Base-by-base conservation (phyloP, 1,140 invertebrate genomes). In the Cardiocondyla obscurior region DNA sequence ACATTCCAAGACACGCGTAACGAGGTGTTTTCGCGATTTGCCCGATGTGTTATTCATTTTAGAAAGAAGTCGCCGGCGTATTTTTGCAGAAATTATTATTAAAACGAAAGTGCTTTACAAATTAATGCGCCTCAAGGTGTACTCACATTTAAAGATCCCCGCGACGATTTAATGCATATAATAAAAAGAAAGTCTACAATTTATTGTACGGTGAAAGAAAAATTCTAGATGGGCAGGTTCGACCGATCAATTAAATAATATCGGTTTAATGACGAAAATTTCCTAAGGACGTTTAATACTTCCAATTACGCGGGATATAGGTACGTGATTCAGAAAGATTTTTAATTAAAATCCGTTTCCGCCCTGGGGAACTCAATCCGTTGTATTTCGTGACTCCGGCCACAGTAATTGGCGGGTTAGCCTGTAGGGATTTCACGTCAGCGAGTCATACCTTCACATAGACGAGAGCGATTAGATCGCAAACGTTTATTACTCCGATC, bases 261-360 rank as follows among this genome's bases (percentile, higher is more conserved):
- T 62, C 25, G 6, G 33, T 30, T 64, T 12, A 28, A 49, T 42
- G 10, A 39, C 16, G 3, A 55, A 12, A 42, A 0, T 69, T 22
- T 12, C 22, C 22, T 10, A 16, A 51, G 16, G 70, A 28, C 12
- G 19, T 28, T 53, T n/a, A 77, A 53, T 10, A 10, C 44, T 51
- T 36, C 44, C 30, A 6, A 10, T 33, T n/a, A n/a, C n/a, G n/a
- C n/a, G 33, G 44, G 14, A 33, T 7, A 14, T 4, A 14, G 28
- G 36, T n/a, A n/a, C 25, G 57, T 14, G 39, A n/a, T 62, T 33
- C 33, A 6, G 12, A 46, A 30, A 25, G 69, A 53, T 79, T 79
- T 79, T 79, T 67, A 69, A 79, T 79, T 67, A 67, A 53, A 79
- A 79, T 69, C 74, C 12, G 33, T 53, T 49, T 28, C 7, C 19